Evolutionary conservation across 2,797 vertebrate genomes (phyloP).

Genomic region (Vespertilio murinus): DNA sequence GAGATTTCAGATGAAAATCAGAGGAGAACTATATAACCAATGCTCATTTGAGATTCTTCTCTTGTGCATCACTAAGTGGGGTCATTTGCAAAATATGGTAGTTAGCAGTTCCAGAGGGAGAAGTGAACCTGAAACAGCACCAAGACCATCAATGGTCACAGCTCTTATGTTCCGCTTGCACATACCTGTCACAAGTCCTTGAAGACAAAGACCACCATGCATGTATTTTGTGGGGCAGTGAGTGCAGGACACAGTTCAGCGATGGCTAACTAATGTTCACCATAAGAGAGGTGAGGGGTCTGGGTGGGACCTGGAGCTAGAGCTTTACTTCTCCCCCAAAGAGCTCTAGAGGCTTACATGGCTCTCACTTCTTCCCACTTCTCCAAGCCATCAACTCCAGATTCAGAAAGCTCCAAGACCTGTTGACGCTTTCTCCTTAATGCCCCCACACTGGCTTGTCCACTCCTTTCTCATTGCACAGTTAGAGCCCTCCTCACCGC

Average conservation of each 20-base stretch:
- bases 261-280: too few relatives aligned
- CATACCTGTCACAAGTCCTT: neutral
- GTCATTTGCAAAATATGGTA: neutral
- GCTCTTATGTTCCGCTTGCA: neutral
- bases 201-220: neutral
- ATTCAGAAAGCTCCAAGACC: neutral
- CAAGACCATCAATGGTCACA: neutral
- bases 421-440: neutral
- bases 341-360: neutral
- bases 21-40: neutral
- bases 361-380: neutral
- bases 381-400: neutral
- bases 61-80: neutral
- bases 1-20: neutral
- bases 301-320: neutral
- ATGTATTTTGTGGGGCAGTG: neutral
- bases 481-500: neutral
- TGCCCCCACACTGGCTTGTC: too few relatives aligned
- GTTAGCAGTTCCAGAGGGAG: neutral
- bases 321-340: neutral
- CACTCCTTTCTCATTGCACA: fast-evolving
- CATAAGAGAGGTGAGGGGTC: neutral
- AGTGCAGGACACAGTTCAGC: neutral
- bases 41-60: neutral
- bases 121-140: neutral